These are phyloP conservation scores for Cydia amplana DNA, from an alignment of 1,140 invertebrate species.

Conservation along the genomic window DNA sequence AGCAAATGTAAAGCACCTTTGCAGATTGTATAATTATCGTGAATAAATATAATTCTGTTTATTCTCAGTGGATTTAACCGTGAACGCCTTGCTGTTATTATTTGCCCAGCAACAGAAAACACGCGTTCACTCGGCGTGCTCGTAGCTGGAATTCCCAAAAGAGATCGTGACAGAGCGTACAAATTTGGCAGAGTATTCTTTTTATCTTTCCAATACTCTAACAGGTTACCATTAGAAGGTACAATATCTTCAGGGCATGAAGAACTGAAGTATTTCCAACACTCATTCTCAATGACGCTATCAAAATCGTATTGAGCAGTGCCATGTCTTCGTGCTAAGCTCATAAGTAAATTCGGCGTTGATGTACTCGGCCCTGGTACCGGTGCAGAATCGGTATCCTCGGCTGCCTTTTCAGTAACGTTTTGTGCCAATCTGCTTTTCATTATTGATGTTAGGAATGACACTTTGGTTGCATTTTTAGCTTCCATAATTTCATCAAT, in stretches of 20 bases:
- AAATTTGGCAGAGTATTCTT: conserved; percentile 31
- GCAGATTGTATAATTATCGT: conserved; percentile 39
- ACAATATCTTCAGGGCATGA: neutral
- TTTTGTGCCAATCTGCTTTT: too few relatives aligned
- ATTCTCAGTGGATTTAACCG: conserved; percentile 35
- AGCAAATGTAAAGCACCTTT: neutral
- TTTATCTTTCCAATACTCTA: conserved; percentile 37
- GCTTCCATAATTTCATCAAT: neutral
- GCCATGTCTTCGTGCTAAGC: too few relatives aligned
- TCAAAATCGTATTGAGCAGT: too few relatives aligned
- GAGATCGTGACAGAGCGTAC: conserved; percentile 28
- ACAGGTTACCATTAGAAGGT: conserved; percentile 23
- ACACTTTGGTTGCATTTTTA: too few relatives aligned
- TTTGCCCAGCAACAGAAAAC: conserved; percentile 35
- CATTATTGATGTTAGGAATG: neutral
- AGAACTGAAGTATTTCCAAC: conserved; percentile 30
- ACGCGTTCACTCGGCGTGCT: too few relatives aligned
- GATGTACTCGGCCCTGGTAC: too few relatives aligned
- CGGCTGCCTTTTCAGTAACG: too few relatives aligned
- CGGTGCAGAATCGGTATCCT: too few relatives aligned
- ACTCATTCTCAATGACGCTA: too few relatives aligned
- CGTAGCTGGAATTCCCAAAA: conserved; percentile 37
- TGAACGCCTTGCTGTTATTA: conserved; percentile 37
- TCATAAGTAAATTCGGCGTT: too few relatives aligned
- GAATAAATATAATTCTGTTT: conserved; percentile 45